Evolutionary conservation across 2,113 vertebrate species (phyloP), one percentile per base, ranked within the genome.

Genomic region (Lepus europaeus): DNA sequence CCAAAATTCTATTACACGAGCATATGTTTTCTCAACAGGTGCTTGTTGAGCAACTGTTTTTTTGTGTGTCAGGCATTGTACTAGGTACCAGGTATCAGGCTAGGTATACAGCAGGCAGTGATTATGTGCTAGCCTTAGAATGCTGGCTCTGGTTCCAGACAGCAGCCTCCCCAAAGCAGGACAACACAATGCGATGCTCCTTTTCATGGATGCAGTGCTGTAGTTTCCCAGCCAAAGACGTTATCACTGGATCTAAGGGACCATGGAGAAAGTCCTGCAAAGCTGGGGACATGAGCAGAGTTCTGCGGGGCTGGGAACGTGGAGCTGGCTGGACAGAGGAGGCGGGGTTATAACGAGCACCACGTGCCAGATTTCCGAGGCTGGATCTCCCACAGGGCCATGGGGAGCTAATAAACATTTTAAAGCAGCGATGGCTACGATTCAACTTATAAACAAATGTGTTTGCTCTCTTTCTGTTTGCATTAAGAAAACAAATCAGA

Each of bases 371-470:
- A 31, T 45, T 27, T 9, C 74, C 81, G 53, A 51, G 70, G 33
- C 39, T 77, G 45, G 73, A 33, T 80, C 49, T 39, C 36, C 70
- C n/a, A 6, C 36, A 85, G 27, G 68, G 68, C 72, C 64, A 72
- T 3, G 68, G 63, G 56, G 14, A 77, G 29, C 78, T 68, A 90
- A 10, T 14, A 39, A 80, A 73, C 9, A 27, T 79, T 84, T 89
- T 72, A 83, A 87, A 87, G 70, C 45, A 80, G 80, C 66, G 68
- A 68, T 84, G 33, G 33, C 72, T 70, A n/a, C 20, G n/a, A 72
- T 80, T 84, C 45, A 90, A 63, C 5, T 95, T 92, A 33, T 10
- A 69, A 95, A 88, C 68, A 88, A 84, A 94, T 72, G 29, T 51
- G 9, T 66, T 76, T 63, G 66, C 29, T 91, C 27, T 70, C 61